Evolutionary conservation across 2,113 vertebrate species (phyloP).

Genomic region (Epinephelus fuscoguttatus): DNA sequence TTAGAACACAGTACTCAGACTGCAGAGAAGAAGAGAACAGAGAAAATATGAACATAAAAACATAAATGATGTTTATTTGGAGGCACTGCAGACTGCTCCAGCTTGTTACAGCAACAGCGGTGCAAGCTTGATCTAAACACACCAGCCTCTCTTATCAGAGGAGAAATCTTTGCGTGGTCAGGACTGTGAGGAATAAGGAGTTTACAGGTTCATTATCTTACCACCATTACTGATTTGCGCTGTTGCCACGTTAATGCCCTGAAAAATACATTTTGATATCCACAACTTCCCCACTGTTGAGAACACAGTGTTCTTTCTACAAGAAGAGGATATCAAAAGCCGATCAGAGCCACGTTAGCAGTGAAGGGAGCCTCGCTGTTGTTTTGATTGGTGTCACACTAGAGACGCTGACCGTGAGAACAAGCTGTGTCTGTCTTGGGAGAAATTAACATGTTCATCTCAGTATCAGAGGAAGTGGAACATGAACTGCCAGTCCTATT

Average conservation of each 20-base stretch:
- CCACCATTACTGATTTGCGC: too few species aligned
- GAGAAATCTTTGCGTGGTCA: not conserved
- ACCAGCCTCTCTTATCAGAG: not conserved
- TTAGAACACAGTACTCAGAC: not conserved
- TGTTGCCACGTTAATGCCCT: not conserved
- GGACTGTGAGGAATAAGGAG: not conserved
- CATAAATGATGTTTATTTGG: not conserved
- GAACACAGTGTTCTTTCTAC: not conserved
- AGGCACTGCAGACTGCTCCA: not conserved
- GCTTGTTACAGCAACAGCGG: not conserved
- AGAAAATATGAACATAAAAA: not conserved
- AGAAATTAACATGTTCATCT: constrained; percentile 1
- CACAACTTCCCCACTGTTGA: not conserved
- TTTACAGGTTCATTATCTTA: not conserved
- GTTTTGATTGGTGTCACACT: constrained; percentile 22
- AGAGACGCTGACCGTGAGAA: not conserved
- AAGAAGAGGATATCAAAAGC: not conserved
- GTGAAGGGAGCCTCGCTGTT: not conserved
- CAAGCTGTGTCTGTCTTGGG: not conserved
- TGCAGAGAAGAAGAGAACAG: not conserved
- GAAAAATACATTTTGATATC: not conserved
- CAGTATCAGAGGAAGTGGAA: not conserved
- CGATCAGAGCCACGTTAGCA: not conserved
- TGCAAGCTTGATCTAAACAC: not conserved
- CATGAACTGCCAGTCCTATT: not conserved